These are phyloP conservation scores for Caenorhabditis sinica DNA, from an alignment of 2,888 invertebrate genomes.

Conservation along the genomic window DNA sequence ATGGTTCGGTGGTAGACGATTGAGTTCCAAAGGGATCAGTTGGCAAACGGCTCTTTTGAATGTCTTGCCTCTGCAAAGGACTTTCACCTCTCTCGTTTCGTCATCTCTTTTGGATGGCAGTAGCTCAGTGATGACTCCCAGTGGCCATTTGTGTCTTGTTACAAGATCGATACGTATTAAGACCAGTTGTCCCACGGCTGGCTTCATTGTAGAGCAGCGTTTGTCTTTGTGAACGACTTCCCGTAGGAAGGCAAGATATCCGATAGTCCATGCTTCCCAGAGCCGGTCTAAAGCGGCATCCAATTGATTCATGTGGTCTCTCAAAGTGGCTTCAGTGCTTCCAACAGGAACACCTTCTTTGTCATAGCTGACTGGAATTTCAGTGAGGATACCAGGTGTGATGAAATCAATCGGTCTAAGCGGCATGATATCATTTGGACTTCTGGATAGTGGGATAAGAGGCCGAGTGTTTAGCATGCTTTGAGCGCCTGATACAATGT, in stretches of 20 bases:
- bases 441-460: background rate
- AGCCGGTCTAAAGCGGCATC: background rate
- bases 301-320: background rate
- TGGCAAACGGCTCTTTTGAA: conserved; percentile 7
- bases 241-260: background rate
- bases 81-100: background rate
- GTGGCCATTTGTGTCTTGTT: background rate
- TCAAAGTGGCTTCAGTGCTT: background rate
- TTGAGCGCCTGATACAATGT: background rate
- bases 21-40: conserved; percentile 5
- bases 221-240: background rate
- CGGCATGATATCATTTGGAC: background rate
- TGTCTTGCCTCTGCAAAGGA: background rate
- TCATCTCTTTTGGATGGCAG: background rate
- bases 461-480: background rate
- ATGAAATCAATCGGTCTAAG: too few relatives aligned
- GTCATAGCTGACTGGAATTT: too few relatives aligned
- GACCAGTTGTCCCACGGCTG: background rate
- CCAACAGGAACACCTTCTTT: too few relatives aligned
- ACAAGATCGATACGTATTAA: background rate
- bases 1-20: background rate
- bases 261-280: background rate
- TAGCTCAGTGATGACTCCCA: background rate
- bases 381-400: too few relatives aligned
- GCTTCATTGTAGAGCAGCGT: background rate